phyloP scores from a whole-genome alignment of 2,888 invertebrate species.

The Clitarchus hookeri region DNA sequence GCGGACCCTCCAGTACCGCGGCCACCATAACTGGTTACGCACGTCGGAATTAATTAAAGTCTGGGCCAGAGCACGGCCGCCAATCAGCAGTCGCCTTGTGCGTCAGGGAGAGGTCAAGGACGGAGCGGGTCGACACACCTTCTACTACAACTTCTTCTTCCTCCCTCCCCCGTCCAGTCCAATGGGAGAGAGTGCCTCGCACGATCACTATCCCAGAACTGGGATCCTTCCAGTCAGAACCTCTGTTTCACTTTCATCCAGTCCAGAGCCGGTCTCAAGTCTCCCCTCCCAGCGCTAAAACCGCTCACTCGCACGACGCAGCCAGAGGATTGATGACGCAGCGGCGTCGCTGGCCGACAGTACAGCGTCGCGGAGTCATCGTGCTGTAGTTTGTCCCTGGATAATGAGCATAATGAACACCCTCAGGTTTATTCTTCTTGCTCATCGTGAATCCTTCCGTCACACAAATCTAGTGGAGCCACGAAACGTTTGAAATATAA shows the following conservation, averaged over 20 bases:
- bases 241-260: slow-evolving; percentile 3
- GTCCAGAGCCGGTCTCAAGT: neutral
- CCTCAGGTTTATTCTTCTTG: no score
- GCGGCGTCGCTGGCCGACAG: no score
- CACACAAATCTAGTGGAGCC: no score
- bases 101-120: neutral
- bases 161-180: neutral
- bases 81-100: neutral
- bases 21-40: neutral
- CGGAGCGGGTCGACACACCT: neutral
- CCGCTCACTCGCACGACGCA: no score
- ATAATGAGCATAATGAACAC: no score
- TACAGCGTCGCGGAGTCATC: no score
- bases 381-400: no score
- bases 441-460: no score
- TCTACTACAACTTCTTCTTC: neutral
- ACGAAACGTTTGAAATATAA: no score
- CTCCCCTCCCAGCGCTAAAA: no score
- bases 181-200: neutral
- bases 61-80: no score
- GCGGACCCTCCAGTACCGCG: neutral
- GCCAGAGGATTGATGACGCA: no score
- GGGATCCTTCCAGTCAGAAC: neutral
- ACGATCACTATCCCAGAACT: neutral
- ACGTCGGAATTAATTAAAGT: neutral